A percentile compares a stretch with the other conserved stretches of the same genome.
phyloP scores from a whole-genome alignment of 2,113 vertebrate genomes.

The Melanerpes formicivorus region DNA sequence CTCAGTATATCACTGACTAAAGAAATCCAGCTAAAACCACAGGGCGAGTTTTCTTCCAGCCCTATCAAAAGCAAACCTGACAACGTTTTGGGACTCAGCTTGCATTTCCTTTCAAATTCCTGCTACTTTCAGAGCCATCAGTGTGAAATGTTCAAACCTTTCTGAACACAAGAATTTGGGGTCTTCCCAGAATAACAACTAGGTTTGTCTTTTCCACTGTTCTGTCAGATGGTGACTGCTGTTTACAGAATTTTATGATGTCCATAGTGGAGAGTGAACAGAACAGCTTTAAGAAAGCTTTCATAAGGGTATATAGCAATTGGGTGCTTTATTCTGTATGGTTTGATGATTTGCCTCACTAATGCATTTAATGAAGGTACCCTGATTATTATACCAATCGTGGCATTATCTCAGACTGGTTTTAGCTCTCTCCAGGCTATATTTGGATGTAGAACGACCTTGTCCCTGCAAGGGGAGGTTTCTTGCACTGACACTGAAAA shows the following conservation, averaged over 20 bases:
- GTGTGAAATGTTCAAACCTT: neutral
- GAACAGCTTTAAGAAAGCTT: constrained; percentile 20
- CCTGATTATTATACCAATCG: neutral
- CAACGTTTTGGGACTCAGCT: neutral
- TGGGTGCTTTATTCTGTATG: neutral
- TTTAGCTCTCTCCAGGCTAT: neutral
- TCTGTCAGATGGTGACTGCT: neutral
- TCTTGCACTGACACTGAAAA: neutral
- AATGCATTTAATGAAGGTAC: constrained; percentile 54
- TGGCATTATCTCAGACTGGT: constrained; percentile 28
- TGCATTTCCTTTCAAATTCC: neutral
- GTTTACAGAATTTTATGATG: neutral
- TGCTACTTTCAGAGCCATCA: neutral
- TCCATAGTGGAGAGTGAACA: neutral
- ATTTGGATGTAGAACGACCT: constrained; percentile 8
- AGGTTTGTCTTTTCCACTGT: neutral
- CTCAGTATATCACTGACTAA: neutral
- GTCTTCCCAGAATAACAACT: neutral
- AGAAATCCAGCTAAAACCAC: neutral
- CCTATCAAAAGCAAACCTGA: neutral
- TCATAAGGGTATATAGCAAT: neutral
- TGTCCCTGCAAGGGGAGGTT: neutral
- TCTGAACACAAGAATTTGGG: neutral
- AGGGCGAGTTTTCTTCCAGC: neutral
- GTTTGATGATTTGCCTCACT: constrained; percentile 36